Percentiles rank a stretch among this genome's conserved stretches.
phyloP scores from a whole-genome alignment of 2,797 vertebrate genomes.

The Lithobates pipiens region DNA sequence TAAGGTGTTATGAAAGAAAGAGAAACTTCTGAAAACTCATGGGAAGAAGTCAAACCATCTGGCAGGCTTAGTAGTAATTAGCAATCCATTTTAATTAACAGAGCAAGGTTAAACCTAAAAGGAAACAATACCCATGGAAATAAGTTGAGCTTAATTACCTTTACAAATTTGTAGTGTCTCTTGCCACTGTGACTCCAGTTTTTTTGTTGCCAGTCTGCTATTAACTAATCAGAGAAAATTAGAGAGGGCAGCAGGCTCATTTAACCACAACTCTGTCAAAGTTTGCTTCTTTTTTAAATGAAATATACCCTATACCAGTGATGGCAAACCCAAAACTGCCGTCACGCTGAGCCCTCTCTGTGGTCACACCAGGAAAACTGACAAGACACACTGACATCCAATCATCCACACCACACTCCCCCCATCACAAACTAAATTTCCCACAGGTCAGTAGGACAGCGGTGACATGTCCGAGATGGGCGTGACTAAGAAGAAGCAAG shows the following conservation, averaged over 20 bases:
- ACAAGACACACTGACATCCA: too few relatives aligned
- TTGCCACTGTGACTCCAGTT: background rate
- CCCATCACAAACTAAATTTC: too few relatives aligned
- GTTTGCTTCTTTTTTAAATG: too few relatives aligned
- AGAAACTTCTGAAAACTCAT: conserved; percentile 34
- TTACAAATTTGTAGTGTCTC: conserved; percentile 33
- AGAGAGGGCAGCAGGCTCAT: background rate
- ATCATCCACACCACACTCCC: too few relatives aligned
- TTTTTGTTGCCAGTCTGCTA: background rate
- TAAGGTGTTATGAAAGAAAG: conserved; percentile 31
- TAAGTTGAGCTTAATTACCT: conserved; percentile 47
- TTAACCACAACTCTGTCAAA: background rate
- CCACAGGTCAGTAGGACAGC: too few relatives aligned
- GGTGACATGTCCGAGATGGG: too few relatives aligned
- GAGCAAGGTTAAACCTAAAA: conserved; percentile 49
- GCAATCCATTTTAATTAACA: conserved; percentile 51
- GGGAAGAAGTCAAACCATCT: conserved; percentile 44
- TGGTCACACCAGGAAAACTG: too few relatives aligned
- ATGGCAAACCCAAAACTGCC: too few relatives aligned
- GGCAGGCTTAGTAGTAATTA: conserved; percentile 48
- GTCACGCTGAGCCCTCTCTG: too few relatives aligned
- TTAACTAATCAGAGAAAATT: background rate
- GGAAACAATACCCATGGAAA: conserved; percentile 46
- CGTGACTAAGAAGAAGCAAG: too few relatives aligned
- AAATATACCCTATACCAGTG: too few relatives aligned